These are phyloP conservation scores for Pherbina coryleti DNA, from an alignment of 2,888 invertebrate species.

Conservation along the genomic window DNA sequence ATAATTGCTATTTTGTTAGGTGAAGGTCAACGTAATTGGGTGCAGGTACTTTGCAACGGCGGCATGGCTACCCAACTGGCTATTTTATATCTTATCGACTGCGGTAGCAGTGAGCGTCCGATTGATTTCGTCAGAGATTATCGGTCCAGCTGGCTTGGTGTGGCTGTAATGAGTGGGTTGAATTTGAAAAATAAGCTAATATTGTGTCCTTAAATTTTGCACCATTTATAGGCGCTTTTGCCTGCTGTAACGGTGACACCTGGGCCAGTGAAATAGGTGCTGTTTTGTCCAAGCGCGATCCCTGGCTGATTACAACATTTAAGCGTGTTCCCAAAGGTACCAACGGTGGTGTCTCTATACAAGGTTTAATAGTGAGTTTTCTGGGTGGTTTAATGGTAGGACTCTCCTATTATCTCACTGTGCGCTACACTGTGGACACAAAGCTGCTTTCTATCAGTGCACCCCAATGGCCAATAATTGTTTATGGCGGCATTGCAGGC, in stretches of 20 bases:
- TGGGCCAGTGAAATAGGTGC: conserved; percentile 92
- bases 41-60: conserved; percentile 89
- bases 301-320: conserved; percentile 81
- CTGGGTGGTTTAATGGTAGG: conserved; percentile 75
- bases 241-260: conserved; percentile 89
- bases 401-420: conserved; percentile 77
- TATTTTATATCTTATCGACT: conserved; percentile 82
- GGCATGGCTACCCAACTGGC: conserved; percentile 88
- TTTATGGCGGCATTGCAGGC: conserved; percentile 81
- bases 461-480: conserved; percentile 84
- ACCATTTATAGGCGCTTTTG: conserved; percentile 75
- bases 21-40: conserved; percentile 89
- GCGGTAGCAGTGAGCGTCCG: conserved; percentile 82
- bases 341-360: conserved; percentile 85
- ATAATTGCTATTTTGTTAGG: conserved; percentile 65
- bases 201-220: neutral
- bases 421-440: conserved; percentile 76
- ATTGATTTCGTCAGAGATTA: conserved; percentile 83
- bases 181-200: no score
- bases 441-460: conserved; percentile 74
- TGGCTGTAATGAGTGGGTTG: conserved; percentile 79
- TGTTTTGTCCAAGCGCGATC: conserved; percentile 78
- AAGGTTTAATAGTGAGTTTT: conserved; percentile 73
- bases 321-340: conserved; percentile 86
- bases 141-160: conserved; percentile 84